A percentile compares a stretch with the other conserved stretches of the same genome.
Conservation (phyloP, 2,888 invertebrate genomes). For the Lepidocyrtinus sp. region DNA sequence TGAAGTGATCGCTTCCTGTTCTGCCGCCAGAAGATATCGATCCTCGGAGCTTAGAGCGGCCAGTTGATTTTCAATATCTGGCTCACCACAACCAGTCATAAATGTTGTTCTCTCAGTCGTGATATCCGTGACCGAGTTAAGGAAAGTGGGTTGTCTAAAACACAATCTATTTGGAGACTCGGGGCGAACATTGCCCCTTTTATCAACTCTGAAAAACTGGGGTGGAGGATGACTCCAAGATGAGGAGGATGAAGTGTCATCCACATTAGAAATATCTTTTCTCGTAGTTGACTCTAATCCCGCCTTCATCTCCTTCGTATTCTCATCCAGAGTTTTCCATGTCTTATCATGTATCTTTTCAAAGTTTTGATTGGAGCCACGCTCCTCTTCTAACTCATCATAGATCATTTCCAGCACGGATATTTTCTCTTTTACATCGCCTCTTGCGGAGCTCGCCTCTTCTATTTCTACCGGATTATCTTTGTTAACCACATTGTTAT, state of each 20-base stretch:
- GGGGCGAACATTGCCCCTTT: slow-evolving; percentile 21
- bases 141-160: slow-evolving; percentile 37
- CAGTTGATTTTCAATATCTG: slow-evolving; percentile 45
- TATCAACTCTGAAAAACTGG: slow-evolving; percentile 37
- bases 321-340: not conserved
- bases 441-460: slow-evolving; percentile 14
- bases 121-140: not conserved
- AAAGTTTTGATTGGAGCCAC: slow-evolving; percentile 5
- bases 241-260: no score
- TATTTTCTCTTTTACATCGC: not conserved
- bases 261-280: not conserved
- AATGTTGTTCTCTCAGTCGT: not conserved
- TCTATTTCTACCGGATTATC: not conserved
- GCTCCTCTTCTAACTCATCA: slow-evolving; percentile 38
- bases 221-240: not conserved
- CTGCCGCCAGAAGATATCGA: not conserved
- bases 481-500: not conserved
- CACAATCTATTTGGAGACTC: not conserved
- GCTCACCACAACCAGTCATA: not conserved
- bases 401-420: slow-evolving; percentile 34
- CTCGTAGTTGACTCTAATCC: no score
- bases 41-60: slow-evolving; percentile 27
- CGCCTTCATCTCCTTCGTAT: not conserved
- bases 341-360: no score
- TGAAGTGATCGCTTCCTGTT: slow-evolving; percentile 16